Evolutionary conservation across 2,113 vertebrate species (phyloP).

Genomic region (Cavia porcellus): DNA sequence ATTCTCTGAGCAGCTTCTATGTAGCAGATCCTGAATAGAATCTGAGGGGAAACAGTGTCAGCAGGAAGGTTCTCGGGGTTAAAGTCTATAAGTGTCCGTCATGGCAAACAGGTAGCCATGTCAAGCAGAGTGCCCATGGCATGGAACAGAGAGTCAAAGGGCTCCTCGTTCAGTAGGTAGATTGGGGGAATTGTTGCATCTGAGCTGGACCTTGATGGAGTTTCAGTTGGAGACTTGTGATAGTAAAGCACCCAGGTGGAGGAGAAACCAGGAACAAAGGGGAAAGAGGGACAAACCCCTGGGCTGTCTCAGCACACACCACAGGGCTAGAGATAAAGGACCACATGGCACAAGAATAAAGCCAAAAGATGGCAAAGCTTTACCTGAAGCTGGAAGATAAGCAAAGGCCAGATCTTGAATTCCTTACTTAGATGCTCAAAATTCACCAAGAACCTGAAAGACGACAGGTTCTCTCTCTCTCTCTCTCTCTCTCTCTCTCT

Average conservation of each 20-base stretch:
- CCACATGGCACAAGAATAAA: background rate
- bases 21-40: background rate
- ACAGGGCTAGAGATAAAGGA: background rate
- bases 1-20: background rate
- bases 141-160: background rate
- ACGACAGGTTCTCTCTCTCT: background rate
- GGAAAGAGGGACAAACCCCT: background rate
- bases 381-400: background rate
- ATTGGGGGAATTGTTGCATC: background rate
- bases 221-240: background rate
- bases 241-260: background rate
- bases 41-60: background rate
- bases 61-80: background rate
- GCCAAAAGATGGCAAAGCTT: background rate
- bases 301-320: background rate
- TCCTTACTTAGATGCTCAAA: no score
- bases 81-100: rapidly evolving
- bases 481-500: no score
- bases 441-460: background rate
- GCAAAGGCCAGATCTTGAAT: background rate
- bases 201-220: background rate
- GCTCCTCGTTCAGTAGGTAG: background rate
- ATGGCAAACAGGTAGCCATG: background rate
- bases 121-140: background rate
- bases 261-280: background rate